Conservation (phyloP, 2,888 invertebrate genomes). For the Drosophila greeni region DNA sequence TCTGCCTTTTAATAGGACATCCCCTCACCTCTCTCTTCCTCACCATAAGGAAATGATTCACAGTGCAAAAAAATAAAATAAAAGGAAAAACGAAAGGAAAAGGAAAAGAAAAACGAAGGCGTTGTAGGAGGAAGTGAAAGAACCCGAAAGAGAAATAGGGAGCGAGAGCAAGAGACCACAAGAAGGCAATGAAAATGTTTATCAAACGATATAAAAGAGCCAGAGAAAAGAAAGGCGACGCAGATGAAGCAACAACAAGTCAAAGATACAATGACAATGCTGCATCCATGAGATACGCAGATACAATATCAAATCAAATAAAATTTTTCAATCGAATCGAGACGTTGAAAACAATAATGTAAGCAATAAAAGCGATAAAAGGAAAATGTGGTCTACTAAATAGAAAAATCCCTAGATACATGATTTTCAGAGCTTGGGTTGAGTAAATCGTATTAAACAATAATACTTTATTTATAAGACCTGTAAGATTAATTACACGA, state of each 20-base stretch:
- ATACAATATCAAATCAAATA: constrained; percentile 35
- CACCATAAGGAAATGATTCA: constrained; percentile 50
- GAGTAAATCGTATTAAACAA: neutral
- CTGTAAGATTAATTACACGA: neutral
- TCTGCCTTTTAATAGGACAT: constrained; percentile 6
- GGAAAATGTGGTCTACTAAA: neutral
- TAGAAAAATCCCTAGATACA: neutral
- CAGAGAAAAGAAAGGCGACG: constrained; percentile 9
- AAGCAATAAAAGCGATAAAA: constrained; percentile 2
- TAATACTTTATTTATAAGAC: neutral
- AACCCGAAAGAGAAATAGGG: constrained; percentile 19
- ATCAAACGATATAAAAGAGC: constrained; percentile 39
- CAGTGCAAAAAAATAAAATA: constrained; percentile 24
- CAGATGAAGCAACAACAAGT: constrained; percentile 27
- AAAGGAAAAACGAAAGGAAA: constrained; percentile 13
- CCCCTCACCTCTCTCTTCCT: constrained; percentile 2
- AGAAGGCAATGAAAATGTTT: constrained; percentile 45
- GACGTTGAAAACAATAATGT: neutral
- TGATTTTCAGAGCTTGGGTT: neutral
- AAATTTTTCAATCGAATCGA: constrained; percentile 29
- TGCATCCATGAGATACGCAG: constrained; percentile 35
- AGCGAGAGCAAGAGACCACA: constrained; percentile 14
- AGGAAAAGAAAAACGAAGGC: constrained; percentile 41
- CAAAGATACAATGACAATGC: constrained; percentile 36
- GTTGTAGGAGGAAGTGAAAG: constrained; percentile 47